Evolutionary conservation across 1,140 invertebrate genomes (phyloP).

Genomic region (Globodera ellingtonae): DNA sequence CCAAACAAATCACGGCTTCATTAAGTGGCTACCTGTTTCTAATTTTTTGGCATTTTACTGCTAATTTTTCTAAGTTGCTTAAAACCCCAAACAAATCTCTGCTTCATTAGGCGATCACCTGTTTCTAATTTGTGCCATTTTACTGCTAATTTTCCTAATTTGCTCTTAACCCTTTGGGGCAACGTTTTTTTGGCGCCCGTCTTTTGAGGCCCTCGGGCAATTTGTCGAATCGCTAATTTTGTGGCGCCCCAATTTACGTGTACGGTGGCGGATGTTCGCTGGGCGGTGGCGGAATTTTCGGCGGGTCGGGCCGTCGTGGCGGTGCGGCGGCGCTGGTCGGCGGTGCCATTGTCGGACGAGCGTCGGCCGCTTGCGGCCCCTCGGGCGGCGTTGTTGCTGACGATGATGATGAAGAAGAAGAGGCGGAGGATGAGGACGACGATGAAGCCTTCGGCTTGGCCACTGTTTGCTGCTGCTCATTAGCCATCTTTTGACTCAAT

Average conservation of each 20-base stretch:
- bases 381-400: neutral
- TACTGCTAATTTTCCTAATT: neutral
- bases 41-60: neutral
- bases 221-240: neutral
- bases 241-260: conserved; percentile 14
- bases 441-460: neutral
- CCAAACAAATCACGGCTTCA: too few species aligned
- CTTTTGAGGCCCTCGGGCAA: neutral
- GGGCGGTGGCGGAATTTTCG: conserved; percentile 33
- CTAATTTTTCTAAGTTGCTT: neutral
- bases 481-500: neutral
- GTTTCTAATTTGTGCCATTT: neutral
- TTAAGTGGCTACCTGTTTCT: neutral
- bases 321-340: conserved; percentile 9
- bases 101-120: neutral
- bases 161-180: too few species aligned
- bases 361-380: neutral
- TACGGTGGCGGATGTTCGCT: conserved; percentile 32
- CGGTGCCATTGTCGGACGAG: neutral
- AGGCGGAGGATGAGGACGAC: conserved; percentile 5
- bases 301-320: conserved; percentile 18
- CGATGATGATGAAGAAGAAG: neutral
- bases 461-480: neutral
- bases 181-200: neutral
- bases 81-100: neutral